A percentile compares a stretch with the other conserved stretches of the same genome.
These are phyloP conservation scores for Garra rufa DNA, from an alignment of 2,113 vertebrate species.

Conservation along the genomic window DNA sequence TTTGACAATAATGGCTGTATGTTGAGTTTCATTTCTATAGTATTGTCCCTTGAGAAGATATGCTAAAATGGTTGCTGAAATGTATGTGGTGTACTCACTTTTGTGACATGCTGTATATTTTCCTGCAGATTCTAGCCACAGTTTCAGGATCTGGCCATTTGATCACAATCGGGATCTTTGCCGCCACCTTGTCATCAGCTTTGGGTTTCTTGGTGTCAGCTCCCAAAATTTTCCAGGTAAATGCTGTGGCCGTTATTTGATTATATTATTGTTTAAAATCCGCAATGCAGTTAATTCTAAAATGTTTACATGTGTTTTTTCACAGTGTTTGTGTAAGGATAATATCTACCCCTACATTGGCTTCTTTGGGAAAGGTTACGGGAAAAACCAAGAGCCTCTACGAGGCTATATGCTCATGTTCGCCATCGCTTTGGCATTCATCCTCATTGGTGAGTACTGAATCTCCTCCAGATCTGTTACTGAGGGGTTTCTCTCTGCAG, in stretches of 20 bases:
- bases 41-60: no score
- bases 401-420: slow-evolving; percentile 75
- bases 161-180: slow-evolving; percentile 76
- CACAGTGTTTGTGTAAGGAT: slow-evolving; percentile 78
- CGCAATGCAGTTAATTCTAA: neutral
- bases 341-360: slow-evolving; percentile 77
- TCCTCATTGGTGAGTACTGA: slow-evolving; percentile 75
- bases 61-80: no score
- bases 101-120: no score
- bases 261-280: no score
- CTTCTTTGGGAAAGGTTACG: slow-evolving; percentile 80
- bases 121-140: slow-evolving; percentile 70
- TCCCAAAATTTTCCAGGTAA: slow-evolving; percentile 81
- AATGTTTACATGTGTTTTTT: neutral
- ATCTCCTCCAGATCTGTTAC: neutral
- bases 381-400: slow-evolving; percentile 77
- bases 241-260: neutral
- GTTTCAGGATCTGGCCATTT: slow-evolving; percentile 73
- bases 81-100: no score
- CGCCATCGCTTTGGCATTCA: slow-evolving; percentile 73
- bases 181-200: slow-evolving; percentile 79
- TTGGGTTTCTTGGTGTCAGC: slow-evolving; percentile 80
- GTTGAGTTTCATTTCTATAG: no score
- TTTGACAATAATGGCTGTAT: no score
- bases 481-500: neutral